phyloP scores from a whole-genome alignment of 2,797 vertebrate genomes.

The Muscicapa comitata region DNA sequence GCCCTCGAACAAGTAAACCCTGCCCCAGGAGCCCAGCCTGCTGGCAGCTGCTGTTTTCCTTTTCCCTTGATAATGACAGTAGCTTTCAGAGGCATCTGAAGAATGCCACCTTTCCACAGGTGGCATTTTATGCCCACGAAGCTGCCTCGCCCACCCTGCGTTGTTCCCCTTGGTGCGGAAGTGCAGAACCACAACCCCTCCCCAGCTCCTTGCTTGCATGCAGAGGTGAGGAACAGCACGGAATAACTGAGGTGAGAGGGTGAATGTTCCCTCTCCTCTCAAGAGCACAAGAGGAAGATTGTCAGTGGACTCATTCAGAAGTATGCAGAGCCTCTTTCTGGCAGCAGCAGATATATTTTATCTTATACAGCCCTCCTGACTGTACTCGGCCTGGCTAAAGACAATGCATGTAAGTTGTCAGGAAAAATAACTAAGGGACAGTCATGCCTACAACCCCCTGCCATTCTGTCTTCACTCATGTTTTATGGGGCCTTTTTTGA shows the following conservation, averaged over 20 bases:
- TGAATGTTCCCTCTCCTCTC: accelerated
- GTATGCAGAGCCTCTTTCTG: background rate
- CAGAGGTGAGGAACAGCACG: accelerated
- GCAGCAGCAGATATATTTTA: background rate
- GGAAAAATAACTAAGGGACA: background rate
- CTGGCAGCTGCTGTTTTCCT: background rate
- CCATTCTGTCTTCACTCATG: background rate
- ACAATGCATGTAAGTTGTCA: background rate
- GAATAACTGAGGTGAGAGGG: background rate
- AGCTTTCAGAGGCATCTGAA: background rate
- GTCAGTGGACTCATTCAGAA: background rate
- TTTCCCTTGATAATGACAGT: background rate
- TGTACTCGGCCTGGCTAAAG: background rate
- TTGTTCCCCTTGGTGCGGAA: background rate
- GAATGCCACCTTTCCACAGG: background rate
- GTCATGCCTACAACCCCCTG: background rate
- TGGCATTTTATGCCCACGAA: background rate
- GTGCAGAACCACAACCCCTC: accelerated
- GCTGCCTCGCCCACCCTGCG: accelerated
- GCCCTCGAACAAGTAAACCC: background rate
- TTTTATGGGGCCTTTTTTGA: background rate
- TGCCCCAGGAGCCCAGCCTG: accelerated
- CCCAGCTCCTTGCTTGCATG: background rate
- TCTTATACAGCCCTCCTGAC: background rate
- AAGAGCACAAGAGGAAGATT: background rate